Conservation (phyloP, 2,888 invertebrate species). For the Drosophila melanocephala region DNA sequence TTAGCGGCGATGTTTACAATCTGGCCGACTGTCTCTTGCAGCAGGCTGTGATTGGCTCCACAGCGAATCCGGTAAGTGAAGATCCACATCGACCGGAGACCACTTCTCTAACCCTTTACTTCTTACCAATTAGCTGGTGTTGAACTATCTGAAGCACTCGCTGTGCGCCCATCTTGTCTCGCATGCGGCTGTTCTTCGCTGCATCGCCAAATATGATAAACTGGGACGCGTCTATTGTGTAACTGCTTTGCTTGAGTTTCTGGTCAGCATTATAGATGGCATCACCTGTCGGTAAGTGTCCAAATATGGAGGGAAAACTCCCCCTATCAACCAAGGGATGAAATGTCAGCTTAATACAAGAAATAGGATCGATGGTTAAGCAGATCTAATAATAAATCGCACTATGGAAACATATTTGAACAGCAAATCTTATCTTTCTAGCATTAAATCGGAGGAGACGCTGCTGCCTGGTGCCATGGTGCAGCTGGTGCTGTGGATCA, state of each 20-base stretch:
- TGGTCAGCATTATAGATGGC: conserved; percentile 89
- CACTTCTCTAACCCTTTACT: background rate
- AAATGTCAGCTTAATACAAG: too few species aligned
- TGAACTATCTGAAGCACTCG: conserved; percentile 97
- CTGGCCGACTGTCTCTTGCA: conserved; percentile 96
- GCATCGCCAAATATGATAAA: conserved; percentile 95
- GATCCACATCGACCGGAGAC: background rate
- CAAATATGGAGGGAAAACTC: background rate
- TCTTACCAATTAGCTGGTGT: conserved; percentile 88
- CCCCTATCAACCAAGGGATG: too few species aligned
- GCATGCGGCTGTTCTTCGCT: conserved; percentile 94
- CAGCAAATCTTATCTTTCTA: conserved; percentile 73
- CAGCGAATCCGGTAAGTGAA: conserved; percentile 89
- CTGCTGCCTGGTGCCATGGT: conserved; percentile 93
- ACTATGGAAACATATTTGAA: too few species aligned
- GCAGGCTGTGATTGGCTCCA: conserved; percentile 96
- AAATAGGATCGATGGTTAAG: background rate
- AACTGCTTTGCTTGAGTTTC: conserved; percentile 93
- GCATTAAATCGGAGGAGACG: conserved; percentile 95
- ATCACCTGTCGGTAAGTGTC: conserved; percentile 86
- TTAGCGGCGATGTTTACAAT: conserved; percentile 97
- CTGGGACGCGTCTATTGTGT: conserved; percentile 95
- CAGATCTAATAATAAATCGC: too few species aligned
- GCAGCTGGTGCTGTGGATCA: conserved; percentile 92
- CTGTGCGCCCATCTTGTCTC: conserved; percentile 96